These are phyloP conservation scores for Siniperca chuatsi DNA, from an alignment of 2,113 vertebrate species.

Conservation along the genomic window DNA sequence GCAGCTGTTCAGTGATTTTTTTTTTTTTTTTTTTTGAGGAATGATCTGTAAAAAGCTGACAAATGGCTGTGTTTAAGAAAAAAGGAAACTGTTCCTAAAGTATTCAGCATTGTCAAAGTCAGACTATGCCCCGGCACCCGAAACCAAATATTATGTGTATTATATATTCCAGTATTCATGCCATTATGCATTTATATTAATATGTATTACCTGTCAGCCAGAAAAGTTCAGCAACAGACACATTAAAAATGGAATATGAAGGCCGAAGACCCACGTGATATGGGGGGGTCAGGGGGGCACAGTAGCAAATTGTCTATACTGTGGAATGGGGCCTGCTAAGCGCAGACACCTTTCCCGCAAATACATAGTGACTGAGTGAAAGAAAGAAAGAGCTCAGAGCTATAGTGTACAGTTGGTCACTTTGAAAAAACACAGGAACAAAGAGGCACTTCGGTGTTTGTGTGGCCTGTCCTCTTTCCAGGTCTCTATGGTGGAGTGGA, in stretches of 20 bases:
- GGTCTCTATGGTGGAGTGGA: too few relatives aligned
- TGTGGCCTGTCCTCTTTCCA: too few relatives aligned
- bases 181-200: conserved; percentile 45
- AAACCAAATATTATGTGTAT: conserved; percentile 39
- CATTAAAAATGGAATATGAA: conserved; percentile 40
- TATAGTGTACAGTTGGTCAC: not conserved
- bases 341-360: not conserved
- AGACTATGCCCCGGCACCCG: not conserved
- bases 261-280: not conserved
- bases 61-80: conserved; percentile 18
- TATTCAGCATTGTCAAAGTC: conserved; percentile 26
- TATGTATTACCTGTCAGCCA: conserved; percentile 44
- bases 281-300: too few relatives aligned
- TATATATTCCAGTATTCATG: conserved; percentile 35
- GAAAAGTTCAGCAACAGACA: conserved; percentile 40
- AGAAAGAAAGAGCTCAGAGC: not conserved
- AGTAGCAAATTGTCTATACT: not conserved
- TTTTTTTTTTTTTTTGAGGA: not conserved
- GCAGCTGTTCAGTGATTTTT: not conserved
- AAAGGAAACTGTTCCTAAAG: not conserved
- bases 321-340: not conserved
- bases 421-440: not conserved
- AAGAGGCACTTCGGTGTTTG: not conserved
- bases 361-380: not conserved
- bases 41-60: conserved; percentile 6